These are phyloP conservation scores for Galerucella pusilla DNA, from an alignment of 2,888 invertebrate species.

Conservation along the genomic window DNA sequence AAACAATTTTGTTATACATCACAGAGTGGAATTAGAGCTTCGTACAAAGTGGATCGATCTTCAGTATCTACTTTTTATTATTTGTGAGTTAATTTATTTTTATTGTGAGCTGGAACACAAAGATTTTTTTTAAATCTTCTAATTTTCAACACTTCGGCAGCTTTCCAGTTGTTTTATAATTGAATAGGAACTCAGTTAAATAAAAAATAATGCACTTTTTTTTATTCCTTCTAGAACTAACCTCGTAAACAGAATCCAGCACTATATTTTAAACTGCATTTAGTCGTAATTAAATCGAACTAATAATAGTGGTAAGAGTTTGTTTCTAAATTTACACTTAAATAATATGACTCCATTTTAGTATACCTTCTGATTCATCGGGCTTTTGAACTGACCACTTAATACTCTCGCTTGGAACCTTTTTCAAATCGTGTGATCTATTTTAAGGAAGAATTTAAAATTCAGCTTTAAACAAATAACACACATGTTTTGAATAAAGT, in stretches of 20 bases:
- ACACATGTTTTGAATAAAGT: not conserved
- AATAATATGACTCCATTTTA: slow-evolving; percentile 9
- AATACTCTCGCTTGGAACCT: slow-evolving; percentile 7
- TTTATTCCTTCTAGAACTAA: not conserved
- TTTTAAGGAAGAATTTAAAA: not conserved
- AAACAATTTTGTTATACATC: not conserved
- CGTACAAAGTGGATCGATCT: not conserved
- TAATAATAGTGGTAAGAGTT: not conserved
- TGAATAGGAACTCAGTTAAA: too few species aligned
- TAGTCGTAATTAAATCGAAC: not conserved
- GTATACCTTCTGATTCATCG: slow-evolving; percentile 29
- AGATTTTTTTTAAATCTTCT: too few species aligned
- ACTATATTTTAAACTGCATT: not conserved
- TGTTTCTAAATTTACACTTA: not conserved
- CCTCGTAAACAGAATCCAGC: not conserved
- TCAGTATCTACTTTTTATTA: too few species aligned
- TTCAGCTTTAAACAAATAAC: not conserved
- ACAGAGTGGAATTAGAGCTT: not conserved
- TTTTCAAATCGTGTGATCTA: not conserved
- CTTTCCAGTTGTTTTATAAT: too few species aligned
- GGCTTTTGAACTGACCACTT: slow-evolving; percentile 35
- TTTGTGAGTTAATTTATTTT: too few species aligned
- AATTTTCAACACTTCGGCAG: too few species aligned
- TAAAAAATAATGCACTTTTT: too few species aligned
- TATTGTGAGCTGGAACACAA: too few species aligned